Percentiles rank a stretch among this genome's conserved stretches.
Conservation (phyloP, 2,113 vertebrate species). For the Cynopterus brachyotis region DNA sequence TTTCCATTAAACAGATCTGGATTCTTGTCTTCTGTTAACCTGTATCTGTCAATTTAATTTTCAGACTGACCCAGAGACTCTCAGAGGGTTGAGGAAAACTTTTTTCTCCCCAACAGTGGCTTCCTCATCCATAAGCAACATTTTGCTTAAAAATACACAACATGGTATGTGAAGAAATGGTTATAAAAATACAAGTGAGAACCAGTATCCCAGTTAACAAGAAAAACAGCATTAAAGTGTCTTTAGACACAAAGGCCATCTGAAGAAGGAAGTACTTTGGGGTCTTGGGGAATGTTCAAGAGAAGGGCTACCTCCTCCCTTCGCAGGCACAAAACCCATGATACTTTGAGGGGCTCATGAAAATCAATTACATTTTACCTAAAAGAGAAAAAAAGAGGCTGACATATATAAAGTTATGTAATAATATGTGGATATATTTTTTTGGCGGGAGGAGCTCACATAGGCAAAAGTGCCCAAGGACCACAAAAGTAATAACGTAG, state of each 20-base stretch:
- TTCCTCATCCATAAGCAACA: not conserved
- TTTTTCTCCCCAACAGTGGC: not conserved
- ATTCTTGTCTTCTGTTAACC: not conserved
- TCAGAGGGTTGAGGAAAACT: not conserved
- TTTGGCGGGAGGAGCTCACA: not conserved
- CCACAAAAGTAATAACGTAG: not conserved
- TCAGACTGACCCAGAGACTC: not conserved
- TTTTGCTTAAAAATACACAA: not conserved
- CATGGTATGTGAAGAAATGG: not conserved
- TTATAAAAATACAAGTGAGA: not conserved
- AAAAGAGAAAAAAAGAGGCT: not conserved
- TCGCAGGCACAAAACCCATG: rapidly evolving
- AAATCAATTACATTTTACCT: not conserved
- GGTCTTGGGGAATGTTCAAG: not conserved
- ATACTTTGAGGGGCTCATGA: not conserved
- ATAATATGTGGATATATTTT: not conserved
- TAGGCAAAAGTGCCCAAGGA: not conserved
- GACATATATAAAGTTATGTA: not conserved
- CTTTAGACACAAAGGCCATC: not conserved
- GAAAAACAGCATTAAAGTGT: not conserved
- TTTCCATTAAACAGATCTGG: not conserved
- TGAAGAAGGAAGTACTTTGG: not conserved
- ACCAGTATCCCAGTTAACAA: not conserved
- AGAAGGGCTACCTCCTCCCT: not conserved
- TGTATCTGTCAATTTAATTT: not conserved